Evolutionary conservation across 2,888 invertebrate genomes (phyloP), one percentile per base, ranked within the genome.

Genomic region (Oscheius sp.): DNA sequence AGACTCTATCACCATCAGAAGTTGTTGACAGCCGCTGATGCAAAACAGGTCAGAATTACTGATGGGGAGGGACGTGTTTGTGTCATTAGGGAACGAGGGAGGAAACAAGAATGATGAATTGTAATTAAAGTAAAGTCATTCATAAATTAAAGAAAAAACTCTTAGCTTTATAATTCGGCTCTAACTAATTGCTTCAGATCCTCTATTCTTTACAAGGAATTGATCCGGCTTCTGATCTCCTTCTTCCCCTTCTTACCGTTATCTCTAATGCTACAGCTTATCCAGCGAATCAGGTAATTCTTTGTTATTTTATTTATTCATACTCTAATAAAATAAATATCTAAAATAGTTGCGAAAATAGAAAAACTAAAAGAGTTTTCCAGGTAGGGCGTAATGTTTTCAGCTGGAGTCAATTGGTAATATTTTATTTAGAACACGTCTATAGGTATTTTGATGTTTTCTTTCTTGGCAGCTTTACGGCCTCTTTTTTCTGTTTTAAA

Each of bases 211-310:
- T 82, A 8, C 73, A 75, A 66, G 80, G 75, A 17, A 72, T 82
- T 50, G 82, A 82, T 54, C 75, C 76, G 14, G 65, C 77, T 0
- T 74, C 81, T 2, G 82, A 82, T 59, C 67, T 82, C 2, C 70
- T 82, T 2, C 77, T 82, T 6, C 82, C 82, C 2, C 73, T 82
- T 8, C 71, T 82, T 6, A 82, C 82, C 12, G 80, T 82, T 28
- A 64, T 82, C 28, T 81, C 81, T 6, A 82, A 82, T 68, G 79
- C 82, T 8, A 82, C 82, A 0, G 81, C 82, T 2, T 79, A 75
- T 64, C 77, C 80, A 22, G 76, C 78, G 1, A 82, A 82, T 76
- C 82, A 82, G 66, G 78, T 79, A 45, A n/a, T 56, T 24, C 17
- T 6, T 24, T 6, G 14, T 30, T 22, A 6, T 54, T 47, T 47